These are phyloP conservation scores for Eupithecia vulgata DNA, from an alignment of 2,888 invertebrate species.

Conservation along the genomic window DNA sequence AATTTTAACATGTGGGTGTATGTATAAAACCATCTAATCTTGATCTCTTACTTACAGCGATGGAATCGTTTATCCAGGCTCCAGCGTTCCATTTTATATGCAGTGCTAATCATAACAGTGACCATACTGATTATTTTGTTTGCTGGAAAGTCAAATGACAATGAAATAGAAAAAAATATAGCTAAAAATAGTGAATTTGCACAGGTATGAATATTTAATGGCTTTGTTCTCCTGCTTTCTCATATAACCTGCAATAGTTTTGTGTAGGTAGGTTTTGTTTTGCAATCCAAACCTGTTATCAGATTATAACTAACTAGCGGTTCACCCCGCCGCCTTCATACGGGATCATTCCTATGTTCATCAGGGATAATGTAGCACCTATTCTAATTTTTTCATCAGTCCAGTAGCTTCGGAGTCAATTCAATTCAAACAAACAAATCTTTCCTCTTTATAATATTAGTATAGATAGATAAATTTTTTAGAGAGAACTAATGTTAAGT, in stretches of 20 bases:
- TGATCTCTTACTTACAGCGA: constrained; percentile 83
- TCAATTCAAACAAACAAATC: too few relatives aligned
- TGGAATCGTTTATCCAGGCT: constrained; percentile 94
- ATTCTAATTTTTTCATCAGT: too few relatives aligned
- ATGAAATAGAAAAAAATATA: constrained; percentile 52
- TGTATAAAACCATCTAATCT: background rate
- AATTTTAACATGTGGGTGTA: background rate
- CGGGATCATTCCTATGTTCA: too few relatives aligned
- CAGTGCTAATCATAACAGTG: constrained; percentile 82
- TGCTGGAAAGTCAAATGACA: constrained; percentile 59
- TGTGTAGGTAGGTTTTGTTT: background rate
- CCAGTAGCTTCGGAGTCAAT: too few relatives aligned
- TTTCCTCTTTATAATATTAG: too few relatives aligned
- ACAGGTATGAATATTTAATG: constrained; percentile 53
- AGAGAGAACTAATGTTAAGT: too few relatives aligned
- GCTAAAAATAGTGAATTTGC: constrained; percentile 53
- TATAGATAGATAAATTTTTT: too few relatives aligned
- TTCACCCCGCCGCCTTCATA: too few relatives aligned
- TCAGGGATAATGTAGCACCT: too few relatives aligned
- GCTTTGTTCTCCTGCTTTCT: background rate
- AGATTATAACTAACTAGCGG: background rate
- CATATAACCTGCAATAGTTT: background rate
- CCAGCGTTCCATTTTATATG: constrained; percentile 90
- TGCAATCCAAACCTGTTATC: background rate
- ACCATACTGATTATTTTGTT: constrained; percentile 86